Conservation (phyloP, 2,888 invertebrate species). For the Hedya salicella region DNA sequence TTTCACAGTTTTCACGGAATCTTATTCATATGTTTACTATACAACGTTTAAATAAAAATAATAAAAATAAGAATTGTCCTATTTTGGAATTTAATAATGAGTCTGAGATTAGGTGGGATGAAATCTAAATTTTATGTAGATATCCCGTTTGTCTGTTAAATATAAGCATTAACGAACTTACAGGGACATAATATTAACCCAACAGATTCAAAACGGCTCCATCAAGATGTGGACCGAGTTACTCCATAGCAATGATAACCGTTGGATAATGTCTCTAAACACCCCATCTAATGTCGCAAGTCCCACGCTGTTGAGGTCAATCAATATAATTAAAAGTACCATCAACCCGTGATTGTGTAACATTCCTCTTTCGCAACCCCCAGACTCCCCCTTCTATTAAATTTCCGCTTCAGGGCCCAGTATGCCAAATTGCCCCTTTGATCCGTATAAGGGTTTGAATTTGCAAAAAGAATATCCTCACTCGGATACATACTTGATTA, state of each 20-base stretch:
- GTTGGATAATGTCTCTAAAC: neutral
- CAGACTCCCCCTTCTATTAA: conserved; percentile 22
- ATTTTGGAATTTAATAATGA: no score
- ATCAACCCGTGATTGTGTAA: conserved; percentile 19
- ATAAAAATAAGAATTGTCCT: no score
- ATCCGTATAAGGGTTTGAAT: conserved; percentile 35
- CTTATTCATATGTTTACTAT: no score
- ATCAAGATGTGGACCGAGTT: neutral
- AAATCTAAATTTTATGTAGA: no score
- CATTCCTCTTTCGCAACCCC: conserved; percentile 25
- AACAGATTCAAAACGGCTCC: neutral
- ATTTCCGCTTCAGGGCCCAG: conserved; percentile 34
- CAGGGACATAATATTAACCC: neutral
- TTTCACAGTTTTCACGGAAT: no score
- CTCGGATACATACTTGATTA: conserved; percentile 22
- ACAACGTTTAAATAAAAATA: no score
- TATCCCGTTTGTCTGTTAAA: no score
- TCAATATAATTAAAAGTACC: conserved; percentile 25
- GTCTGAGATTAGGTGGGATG: no score
- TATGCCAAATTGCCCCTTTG: conserved; percentile 37
- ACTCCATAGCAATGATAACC: neutral
- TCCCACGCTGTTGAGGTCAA: neutral
- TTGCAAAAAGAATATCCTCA: conserved; percentile 24
- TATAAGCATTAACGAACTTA: no score
- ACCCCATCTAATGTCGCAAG: neutral